These are phyloP conservation scores for Exephanes ischioxanthus DNA, from an alignment of 2,888 invertebrate genomes.

Conservation along the genomic window DNA sequence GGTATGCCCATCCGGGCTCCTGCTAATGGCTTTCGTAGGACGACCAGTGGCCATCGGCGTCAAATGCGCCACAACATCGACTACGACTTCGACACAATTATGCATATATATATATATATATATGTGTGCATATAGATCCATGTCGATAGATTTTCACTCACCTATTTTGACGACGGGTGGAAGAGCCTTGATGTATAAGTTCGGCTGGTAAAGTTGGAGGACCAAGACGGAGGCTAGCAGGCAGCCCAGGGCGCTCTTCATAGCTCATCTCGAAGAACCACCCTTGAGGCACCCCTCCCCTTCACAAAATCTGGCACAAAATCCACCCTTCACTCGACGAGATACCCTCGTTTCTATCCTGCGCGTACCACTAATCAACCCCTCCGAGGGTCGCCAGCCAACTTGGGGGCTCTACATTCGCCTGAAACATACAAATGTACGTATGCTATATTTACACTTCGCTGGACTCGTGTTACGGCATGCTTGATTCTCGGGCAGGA, in stretches of 20 bases:
- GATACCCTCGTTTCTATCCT: conserved; percentile 34
- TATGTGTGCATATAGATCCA: background rate
- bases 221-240: conserved; percentile 82
- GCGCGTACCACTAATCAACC: conserved; percentile 20
- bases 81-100: background rate
- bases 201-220: conserved; percentile 79
- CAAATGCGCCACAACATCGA: background rate
- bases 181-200: conserved; percentile 78
- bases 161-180: conserved; percentile 84
- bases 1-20: background rate
- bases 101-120: background rate
- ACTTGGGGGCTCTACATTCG: conserved; percentile 39
- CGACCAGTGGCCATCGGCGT: background rate
- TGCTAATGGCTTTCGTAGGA: background rate
- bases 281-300: conserved; percentile 75
- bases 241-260: conserved; percentile 83
- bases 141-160: conserved; percentile 70
- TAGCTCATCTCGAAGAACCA: conserved; percentile 84
- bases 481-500: background rate
- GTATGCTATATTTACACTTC: background rate
- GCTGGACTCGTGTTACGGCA: background rate
- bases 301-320: too few species aligned
- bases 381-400: conserved; percentile 20
- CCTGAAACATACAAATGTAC: conserved; percentile 56
- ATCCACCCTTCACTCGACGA: conserved; percentile 58